Base-by-base conservation (phyloP, 2,888 invertebrate species). In the Ormyrus rosae region DNA sequence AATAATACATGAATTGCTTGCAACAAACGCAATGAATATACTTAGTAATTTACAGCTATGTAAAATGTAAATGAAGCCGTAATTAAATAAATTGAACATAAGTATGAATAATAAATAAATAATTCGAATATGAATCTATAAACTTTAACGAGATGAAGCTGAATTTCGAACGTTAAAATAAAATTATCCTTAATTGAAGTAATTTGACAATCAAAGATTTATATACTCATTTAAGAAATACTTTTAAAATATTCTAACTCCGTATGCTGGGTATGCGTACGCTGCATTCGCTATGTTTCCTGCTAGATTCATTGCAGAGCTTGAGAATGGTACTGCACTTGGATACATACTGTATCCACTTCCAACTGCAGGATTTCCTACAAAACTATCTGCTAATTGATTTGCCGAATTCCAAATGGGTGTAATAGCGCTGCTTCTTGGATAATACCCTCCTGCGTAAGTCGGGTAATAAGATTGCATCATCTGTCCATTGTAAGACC, bases 361-460 rank as follows among this genome's bases (percentile, higher is more conserved):
- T 34, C 34, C 34, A 34, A 4, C 34, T 34, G 34, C 34, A 34
- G 34, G 34, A 34, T 34, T 34, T 34, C 34, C 34, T 34, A 13
- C 51, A 55, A 58, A 60, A n/a, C 34, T 19, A 50, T 55, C 19
- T 2, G 76, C 69, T 60, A 78, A 58, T 58, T 58, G 64, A 19
- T 8, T 50, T 6, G 70, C 70, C 8, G 77, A 71, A 50, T 79
- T 58, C 19, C 48, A 68, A 45, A 34, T 34, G 34, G 34, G 34
- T 34, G 34, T 34, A 34, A 4, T 34, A 34, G 34, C 3, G 34
- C 34, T 34, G 34, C 34, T 34, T 34, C 34, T 69, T 10, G 76
- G 69, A 19, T 11, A 76, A 11, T 34, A 69, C 56, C 69, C 69
- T 1, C 55, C 63, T 3, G 55, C 76, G 9, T 76, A 55, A 6